Conservation (phyloP, 2,888 invertebrate species). For the Papilio gigon region DNA sequence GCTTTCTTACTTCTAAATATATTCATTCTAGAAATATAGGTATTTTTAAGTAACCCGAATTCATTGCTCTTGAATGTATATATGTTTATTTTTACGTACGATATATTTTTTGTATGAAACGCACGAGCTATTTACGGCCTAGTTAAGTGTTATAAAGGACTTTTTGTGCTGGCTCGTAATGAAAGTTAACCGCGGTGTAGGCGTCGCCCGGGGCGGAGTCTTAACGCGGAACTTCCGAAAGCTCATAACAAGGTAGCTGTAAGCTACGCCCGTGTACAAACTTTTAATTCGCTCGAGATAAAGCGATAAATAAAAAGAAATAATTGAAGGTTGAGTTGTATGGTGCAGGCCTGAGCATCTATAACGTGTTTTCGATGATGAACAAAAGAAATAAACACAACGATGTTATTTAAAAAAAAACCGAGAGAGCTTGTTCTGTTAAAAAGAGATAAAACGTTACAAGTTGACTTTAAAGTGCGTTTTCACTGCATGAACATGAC, state of each 20-base stretch:
- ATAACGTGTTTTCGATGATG: neutral
- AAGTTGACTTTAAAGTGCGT: too few relatives aligned
- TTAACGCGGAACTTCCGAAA: slow-evolving; percentile 21
- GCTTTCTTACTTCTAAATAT: too few relatives aligned
- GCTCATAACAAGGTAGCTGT: slow-evolving; percentile 23
- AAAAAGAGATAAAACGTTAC: too few relatives aligned
- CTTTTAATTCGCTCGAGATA: slow-evolving; percentile 26
- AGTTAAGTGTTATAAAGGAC: slow-evolving; percentile 13
- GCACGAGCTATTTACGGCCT: slow-evolving; percentile 14
- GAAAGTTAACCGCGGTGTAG: slow-evolving; percentile 17
- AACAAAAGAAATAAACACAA: neutral
- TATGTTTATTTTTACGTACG: neutral
- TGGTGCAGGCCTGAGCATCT: neutral
- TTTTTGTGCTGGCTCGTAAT: slow-evolving; percentile 12
- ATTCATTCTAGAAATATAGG: too few relatives aligned
- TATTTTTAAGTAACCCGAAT: too few relatives aligned
- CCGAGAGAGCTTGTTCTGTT: too few relatives aligned
- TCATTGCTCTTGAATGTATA: too few relatives aligned
- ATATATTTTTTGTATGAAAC: slow-evolving; percentile 2
- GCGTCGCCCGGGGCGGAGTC: slow-evolving; percentile 30
- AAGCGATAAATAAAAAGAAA: slow-evolving; percentile 4
- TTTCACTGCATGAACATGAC: too few relatives aligned
- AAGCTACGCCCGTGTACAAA: slow-evolving; percentile 20
- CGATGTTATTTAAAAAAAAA: too few relatives aligned
- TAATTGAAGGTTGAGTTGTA: neutral